Evolutionary conservation across 2,113 vertebrate genomes (phyloP), one percentile per base, ranked within the genome.

Genomic region (Oxyruncus cristatus): DNA sequence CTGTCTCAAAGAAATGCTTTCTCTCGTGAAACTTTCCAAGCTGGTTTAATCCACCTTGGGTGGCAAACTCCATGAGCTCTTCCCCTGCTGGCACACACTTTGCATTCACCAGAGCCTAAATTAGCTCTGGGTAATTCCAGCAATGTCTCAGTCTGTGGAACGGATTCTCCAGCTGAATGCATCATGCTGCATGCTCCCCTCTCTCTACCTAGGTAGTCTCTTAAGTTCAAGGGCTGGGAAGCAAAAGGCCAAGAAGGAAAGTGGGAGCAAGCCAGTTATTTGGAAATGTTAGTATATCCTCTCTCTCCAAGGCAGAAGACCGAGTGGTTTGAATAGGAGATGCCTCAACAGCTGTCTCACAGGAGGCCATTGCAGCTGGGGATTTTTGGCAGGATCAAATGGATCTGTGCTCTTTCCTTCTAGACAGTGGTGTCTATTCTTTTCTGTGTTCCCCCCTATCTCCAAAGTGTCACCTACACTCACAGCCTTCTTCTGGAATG

Each of bases 41-140:
- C 96, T 97, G 94, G 94, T 97, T 96, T 95, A 98, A 95, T 95
- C 95, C 96, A 97, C 91, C 72, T 96, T 98, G 97, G 97, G 97
- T 98, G 97, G 97, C 93, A 96, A 95, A 94, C 94, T 96, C 63
- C 85, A 92, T 85, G 89, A 94, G 75, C 66, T 95, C 81, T 97
- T 94, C 30, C 90, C 88, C 88, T 95, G 76, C 73, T 97, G 96
- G 95, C 91, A 93, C 70, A 85, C 82, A 73, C 27, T 97, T 96
- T 89, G 91, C 68, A 50, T 92, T 94, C 95, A 91, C 94, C 84
- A 90, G 85, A 89, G 91, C 78, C 95, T 92, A 91, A 96, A 97
- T 95, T 96, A 97, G 95, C 88, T 95, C 79, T 96, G 95, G 76
- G 67, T 96, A 96, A 97, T 91, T 96, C 93, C 93, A 97, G 83